phyloP scores from a whole-genome alignment of 2,797 vertebrate species.

The Rhadinocentrus ornatus region DNA sequence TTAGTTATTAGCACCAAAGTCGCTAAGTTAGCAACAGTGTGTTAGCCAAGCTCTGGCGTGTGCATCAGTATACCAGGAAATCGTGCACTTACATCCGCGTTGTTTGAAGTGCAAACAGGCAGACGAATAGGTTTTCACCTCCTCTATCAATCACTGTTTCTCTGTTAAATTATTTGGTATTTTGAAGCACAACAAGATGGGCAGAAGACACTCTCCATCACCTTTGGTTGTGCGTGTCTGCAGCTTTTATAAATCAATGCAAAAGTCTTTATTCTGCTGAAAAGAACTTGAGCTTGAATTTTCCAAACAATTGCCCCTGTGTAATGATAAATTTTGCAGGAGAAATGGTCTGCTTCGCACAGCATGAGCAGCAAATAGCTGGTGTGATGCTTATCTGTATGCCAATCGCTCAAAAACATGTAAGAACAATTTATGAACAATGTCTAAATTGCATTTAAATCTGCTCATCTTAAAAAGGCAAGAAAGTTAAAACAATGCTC shows the following conservation, averaged over 20 bases:
- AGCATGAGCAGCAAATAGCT: constrained; percentile 11
- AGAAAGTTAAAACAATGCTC: neutral
- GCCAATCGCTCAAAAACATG: constrained; percentile 7
- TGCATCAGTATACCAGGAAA: no score
- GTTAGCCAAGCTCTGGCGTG: no score
- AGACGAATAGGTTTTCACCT: neutral
- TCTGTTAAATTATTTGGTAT: constrained; percentile 34
- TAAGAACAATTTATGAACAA: neutral
- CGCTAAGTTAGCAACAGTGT: no score
- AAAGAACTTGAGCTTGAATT: constrained; percentile 38
- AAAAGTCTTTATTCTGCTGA: constrained; percentile 17
- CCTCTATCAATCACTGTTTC: constrained; percentile 1
- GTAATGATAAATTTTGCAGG: constrained; percentile 25
- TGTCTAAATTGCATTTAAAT: neutral
- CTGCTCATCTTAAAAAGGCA: neutral
- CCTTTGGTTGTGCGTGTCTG: constrained; percentile 28
- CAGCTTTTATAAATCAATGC: constrained; percentile 4
- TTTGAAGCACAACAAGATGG: neutral
- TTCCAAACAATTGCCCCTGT: constrained; percentile 43
- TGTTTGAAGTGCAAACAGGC: neutral
- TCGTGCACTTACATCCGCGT: neutral
- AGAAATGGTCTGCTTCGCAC: constrained; percentile 28
- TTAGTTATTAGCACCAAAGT: neutral
- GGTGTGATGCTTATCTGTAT: constrained; percentile 8
- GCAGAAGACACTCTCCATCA: constrained; percentile 9